Percentiles rank a stretch among this genome's conserved stretches.
Conservation (phyloP, 2,888 invertebrate genomes). For the Apeira syringaria region DNA sequence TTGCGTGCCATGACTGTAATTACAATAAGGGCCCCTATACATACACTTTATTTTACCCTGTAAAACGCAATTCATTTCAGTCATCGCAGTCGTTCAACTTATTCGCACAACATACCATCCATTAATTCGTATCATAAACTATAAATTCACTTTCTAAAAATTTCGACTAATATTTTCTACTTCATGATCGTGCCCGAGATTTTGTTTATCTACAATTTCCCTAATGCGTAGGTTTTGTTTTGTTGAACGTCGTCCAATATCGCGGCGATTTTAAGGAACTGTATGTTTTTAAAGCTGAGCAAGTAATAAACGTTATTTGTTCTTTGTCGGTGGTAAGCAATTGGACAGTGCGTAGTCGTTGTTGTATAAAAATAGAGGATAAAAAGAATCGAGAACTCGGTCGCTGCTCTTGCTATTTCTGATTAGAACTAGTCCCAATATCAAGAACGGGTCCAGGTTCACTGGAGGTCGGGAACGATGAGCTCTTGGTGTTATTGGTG, state of each 20-base stretch:
- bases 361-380: conserved; percentile 71
- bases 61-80: no score
- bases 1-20: neutral
- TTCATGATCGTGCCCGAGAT: neutral
- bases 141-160: no score
- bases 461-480: conserved; percentile 43
- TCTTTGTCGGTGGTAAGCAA: conserved; percentile 47
- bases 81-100: no score
- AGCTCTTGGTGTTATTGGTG: conserved; percentile 54
- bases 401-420: conserved; percentile 72
- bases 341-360: conserved; percentile 52
- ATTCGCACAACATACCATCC: no score
- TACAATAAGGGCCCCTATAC: no score
- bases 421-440: conserved; percentile 60
- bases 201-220: conserved; percentile 13
- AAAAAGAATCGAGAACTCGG: conserved; percentile 62
- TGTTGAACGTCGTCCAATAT: conserved; percentile 53
- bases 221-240: conserved; percentile 44
- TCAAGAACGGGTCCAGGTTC: conserved; percentile 65
- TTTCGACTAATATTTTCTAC: conserved; percentile 9
- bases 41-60: no score
- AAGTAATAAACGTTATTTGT: conserved; percentile 46
- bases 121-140: conserved; percentile 3
- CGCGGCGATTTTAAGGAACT: conserved; percentile 41
- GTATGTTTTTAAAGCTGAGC: conserved; percentile 45